Evolutionary conservation across 2,888 invertebrate genomes (phyloP).

Genomic region (Leptura quadrifasciata): DNA sequence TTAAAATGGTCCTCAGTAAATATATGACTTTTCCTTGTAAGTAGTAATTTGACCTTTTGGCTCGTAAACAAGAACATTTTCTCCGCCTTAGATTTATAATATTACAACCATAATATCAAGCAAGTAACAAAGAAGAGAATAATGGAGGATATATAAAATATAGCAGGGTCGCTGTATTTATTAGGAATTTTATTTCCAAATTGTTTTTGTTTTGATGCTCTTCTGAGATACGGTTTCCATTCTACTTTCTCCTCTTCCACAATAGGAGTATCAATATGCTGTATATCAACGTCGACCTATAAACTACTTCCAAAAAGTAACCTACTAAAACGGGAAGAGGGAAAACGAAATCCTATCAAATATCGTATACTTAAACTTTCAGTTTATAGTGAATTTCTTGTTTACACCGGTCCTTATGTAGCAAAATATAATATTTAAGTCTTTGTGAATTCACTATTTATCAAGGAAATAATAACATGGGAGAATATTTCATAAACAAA

Average conservation of each 20-base stretch:
- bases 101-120: conserved; percentile 8
- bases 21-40: no score
- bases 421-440: not conserved
- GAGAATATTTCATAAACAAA: no score
- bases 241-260: conserved; percentile 21
- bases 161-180: conserved; percentile 21
- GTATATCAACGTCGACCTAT: conserved; percentile 54
- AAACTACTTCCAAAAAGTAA: conserved; percentile 48
- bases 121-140: conserved; percentile 28
- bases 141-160: conserved; percentile 30
- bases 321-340: not conserved
- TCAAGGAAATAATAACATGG: no score
- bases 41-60: not conserved
- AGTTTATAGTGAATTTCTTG: not conserved
- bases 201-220: conserved; percentile 41
- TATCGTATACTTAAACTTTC: not conserved
- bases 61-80: not conserved
- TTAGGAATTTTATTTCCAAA: conserved; percentile 34
- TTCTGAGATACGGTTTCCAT: conserved; percentile 37
- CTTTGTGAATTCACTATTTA: no score
- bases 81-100: not conserved
- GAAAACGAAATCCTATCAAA: not conserved
- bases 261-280: conserved; percentile 48
- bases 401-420: not conserved
- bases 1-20: no score